phyloP scores from a whole-genome alignment of 2,888 invertebrate species.

The Parnassius mnemosyne region DNA sequence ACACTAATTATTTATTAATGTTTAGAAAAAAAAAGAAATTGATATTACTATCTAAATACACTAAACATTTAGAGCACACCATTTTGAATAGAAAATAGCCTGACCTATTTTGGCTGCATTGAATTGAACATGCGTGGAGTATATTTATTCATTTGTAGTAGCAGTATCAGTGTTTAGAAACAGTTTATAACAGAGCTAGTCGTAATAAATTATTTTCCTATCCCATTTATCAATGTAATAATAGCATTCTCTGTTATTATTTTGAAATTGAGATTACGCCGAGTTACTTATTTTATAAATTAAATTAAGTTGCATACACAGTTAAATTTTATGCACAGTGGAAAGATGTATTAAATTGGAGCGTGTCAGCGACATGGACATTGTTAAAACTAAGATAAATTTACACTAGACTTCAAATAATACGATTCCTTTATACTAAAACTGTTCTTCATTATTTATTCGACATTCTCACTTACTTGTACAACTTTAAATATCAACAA shows the following conservation, averaged over 20 bases:
- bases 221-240: slow-evolving; percentile 16
- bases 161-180: slow-evolving; percentile 17
- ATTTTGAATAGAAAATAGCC: slow-evolving; percentile 17
- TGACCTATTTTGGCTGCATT: slow-evolving; percentile 25
- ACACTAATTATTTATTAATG: too few species aligned
- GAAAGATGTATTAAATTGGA: slow-evolving; percentile 7
- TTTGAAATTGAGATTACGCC: slow-evolving; percentile 12
- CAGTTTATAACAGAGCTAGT: slow-evolving; percentile 11
- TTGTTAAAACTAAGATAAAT: too few species aligned
- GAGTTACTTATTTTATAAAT: slow-evolving; percentile 9
- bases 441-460: too few species aligned
- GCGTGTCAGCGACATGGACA: neutral
- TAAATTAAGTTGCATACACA: slow-evolving; percentile 1
- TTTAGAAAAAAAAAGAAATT: too few species aligned
- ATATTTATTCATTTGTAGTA: slow-evolving; percentile 24
- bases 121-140: slow-evolving; percentile 22
- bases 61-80: slow-evolving; percentile 8
- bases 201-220: slow-evolving; percentile 19
- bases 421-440: too few species aligned
- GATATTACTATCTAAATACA: too few species aligned
- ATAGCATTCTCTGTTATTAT: slow-evolving; percentile 14
- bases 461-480: too few species aligned
- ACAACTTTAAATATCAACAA: too few species aligned
- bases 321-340: neutral
- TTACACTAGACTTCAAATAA: too few species aligned